Percentiles rank a stretch among this genome's conserved stretches.
phyloP scores from a whole-genome alignment of 2,797 vertebrate species.

The Melanotaenia maccullochi region DNA sequence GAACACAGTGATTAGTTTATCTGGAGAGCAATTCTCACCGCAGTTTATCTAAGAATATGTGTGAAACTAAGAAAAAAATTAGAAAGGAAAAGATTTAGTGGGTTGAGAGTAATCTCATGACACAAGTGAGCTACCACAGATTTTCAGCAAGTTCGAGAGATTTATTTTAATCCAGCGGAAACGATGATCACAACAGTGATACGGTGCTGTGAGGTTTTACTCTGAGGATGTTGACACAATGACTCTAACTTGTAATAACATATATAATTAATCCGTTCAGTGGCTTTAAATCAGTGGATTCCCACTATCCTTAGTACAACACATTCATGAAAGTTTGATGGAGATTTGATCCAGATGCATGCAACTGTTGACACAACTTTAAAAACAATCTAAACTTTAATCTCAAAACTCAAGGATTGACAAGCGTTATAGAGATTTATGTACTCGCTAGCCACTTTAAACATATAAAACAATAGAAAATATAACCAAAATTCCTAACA shows the following conservation, averaged over 20 bases:
- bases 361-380: background rate
- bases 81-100: background rate
- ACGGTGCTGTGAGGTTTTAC: background rate
- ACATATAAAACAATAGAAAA: no score
- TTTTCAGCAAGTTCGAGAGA: background rate
- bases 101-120: slow-evolving; percentile 3
- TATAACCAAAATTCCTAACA: no score
- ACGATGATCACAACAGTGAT: background rate
- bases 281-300: background rate
- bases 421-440: background rate
- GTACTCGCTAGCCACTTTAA: no score
- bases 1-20: slow-evolving; percentile 3
- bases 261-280: background rate
- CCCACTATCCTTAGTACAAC: background rate
- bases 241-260: background rate
- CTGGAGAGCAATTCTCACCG: background rate
- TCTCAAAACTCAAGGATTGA: background rate
- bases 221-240: background rate
- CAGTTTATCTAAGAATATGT: slow-evolving; percentile 1
- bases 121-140: slow-evolving; percentile 15
- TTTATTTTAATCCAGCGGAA: background rate
- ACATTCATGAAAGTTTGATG: background rate
- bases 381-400: background rate
- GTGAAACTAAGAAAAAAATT: background rate
- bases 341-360: background rate